These are phyloP conservation scores for Heliocidaris erythrogramma DNA, from an alignment of 35 echinoderm and acorn worm genomes.

Conservation along the genomic window DNA sequence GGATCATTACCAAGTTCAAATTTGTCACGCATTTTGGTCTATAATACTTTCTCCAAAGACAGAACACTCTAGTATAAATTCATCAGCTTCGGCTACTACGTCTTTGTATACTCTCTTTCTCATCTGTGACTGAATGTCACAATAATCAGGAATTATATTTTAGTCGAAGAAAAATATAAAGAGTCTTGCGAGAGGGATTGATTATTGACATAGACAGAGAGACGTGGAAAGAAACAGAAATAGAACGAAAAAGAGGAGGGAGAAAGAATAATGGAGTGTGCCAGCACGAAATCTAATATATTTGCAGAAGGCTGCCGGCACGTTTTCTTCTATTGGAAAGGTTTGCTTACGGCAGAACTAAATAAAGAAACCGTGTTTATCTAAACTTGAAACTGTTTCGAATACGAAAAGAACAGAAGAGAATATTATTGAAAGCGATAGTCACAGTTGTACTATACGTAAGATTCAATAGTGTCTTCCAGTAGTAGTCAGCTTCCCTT, in stretches of 20 bases:
- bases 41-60: not conserved
- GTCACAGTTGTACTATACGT: no score
- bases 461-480: no score
- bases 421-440: no score
- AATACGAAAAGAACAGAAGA: no score
- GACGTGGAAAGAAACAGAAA: not conserved
- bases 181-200: not conserved
- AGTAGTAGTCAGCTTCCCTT: no score
- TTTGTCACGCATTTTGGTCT: not conserved
- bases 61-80: not conserved
- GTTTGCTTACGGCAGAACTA: not conserved
- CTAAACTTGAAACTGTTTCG: no score
- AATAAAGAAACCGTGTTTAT: not conserved
- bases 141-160: not conserved
- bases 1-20: not conserved
- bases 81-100: no score
- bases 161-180: not conserved
- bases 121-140: not conserved
- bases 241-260: not conserved
- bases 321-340: not conserved
- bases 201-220: not conserved
- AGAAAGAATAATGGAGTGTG: not conserved
- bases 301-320: not conserved
- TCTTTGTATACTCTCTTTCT: not conserved
- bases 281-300: not conserved